These are phyloP conservation scores for Loris lydekkerianus DNA, from an alignment of 2,797 vertebrate species.

Conservation along the genomic window DNA sequence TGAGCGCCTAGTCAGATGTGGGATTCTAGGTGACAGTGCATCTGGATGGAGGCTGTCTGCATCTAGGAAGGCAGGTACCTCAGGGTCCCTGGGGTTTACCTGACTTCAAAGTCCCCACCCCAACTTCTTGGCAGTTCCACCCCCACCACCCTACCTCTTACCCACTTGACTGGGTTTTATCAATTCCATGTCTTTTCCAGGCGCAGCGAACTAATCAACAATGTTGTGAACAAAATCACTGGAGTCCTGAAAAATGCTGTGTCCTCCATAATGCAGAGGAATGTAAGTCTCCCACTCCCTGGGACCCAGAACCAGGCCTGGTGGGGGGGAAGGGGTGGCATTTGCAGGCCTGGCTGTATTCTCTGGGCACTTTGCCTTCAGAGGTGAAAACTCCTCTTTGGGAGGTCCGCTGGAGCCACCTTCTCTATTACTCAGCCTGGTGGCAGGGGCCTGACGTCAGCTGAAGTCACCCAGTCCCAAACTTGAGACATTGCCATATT, in stretches of 20 bases:
- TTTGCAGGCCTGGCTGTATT: background rate
- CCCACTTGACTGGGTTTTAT: accelerated
- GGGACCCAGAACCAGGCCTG: background rate
- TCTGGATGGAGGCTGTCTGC: background rate
- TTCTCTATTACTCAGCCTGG: background rate
- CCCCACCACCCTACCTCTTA: background rate
- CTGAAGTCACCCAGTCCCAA: background rate
- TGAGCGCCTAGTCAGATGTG: background rate
- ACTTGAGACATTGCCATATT: background rate
- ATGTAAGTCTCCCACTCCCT: background rate
- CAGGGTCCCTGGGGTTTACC: background rate
- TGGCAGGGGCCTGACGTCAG: too few species aligned
- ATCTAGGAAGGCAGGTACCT: background rate
- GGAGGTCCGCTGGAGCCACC: background rate
- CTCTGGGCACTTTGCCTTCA: background rate
- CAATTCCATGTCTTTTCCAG: constrained; percentile 23
- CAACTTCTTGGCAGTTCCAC: accelerated
- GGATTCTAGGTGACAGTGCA: background rate
- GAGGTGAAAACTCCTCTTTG: background rate
- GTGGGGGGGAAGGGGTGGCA: too few species aligned
- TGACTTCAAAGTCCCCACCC: background rate
- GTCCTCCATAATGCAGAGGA: accelerated
- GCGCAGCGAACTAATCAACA: accelerated
- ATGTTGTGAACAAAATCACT: accelerated
- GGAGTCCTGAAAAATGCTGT: accelerated